Conservation (phyloP, 2,888 invertebrate genomes). For the Xanthia togata region DNA sequence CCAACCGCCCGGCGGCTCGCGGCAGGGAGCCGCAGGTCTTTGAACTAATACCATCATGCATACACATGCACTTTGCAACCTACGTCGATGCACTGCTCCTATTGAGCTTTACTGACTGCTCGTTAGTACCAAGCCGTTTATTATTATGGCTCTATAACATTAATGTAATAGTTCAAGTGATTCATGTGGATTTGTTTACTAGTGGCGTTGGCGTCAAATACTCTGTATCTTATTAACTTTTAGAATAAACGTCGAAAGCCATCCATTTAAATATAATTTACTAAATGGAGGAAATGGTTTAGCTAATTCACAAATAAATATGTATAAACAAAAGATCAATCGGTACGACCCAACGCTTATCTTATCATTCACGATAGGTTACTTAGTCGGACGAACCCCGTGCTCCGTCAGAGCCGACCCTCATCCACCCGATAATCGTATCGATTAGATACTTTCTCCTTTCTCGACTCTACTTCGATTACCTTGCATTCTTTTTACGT, state of each 20-base stretch:
- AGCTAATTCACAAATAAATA: conserved; percentile 50
- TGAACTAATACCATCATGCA: conserved; percentile 70
- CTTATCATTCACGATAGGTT: conserved; percentile 76
- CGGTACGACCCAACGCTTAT: conserved; percentile 70
- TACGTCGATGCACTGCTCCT: conserved; percentile 37
- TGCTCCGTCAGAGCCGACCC: conserved; percentile 75
- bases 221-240: conserved; percentile 34
- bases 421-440: conserved; percentile 81
- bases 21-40: conserved; percentile 76
- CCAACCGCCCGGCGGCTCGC: conserved; percentile 74
- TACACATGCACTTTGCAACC: conserved; percentile 39
- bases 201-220: conserved; percentile 54
- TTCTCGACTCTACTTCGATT: conserved; percentile 67
- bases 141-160: conserved; percentile 57
- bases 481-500: conserved; percentile 68
- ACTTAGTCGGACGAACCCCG: conserved; percentile 76
- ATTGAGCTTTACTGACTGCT: conserved; percentile 61
- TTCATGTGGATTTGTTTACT: conserved; percentile 49
- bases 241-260: conserved; percentile 20
- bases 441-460: conserved; percentile 81
- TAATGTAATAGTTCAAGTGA: conserved; percentile 56
- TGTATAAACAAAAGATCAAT: conserved; percentile 69
- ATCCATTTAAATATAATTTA: conserved; percentile 20
- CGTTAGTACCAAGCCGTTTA: conserved; percentile 60
- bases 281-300: conserved; percentile 10